phyloP scores from a whole-genome alignment of 2,113 vertebrate genomes.

The Eleginops maclovinus region DNA sequence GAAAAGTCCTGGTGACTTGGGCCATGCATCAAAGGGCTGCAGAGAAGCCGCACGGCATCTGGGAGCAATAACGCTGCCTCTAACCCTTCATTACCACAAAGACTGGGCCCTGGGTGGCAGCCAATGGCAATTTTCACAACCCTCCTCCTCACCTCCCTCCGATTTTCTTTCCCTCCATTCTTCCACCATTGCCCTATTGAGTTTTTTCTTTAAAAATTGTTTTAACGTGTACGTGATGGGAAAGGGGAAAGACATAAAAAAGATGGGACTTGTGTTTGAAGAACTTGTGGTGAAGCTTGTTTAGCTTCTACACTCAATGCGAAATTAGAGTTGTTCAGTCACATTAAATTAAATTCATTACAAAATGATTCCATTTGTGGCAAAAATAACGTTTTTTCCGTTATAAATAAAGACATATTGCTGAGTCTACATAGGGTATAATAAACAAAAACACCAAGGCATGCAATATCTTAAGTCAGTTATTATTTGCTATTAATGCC shows the following conservation, averaged over 20 bases:
- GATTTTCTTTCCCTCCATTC: slow-evolving; percentile 73
- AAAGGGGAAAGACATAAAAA: slow-evolving; percentile 25
- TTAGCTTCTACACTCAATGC: neutral
- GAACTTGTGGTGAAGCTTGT: slow-evolving; percentile 16
- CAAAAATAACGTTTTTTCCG: neutral
- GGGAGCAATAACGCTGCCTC: slow-evolving; percentile 86
- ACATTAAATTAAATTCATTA: neutral
- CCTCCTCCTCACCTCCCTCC: slow-evolving; percentile 78
- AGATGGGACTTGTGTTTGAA: slow-evolving; percentile 11
- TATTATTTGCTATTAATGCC: slow-evolving; percentile 21
- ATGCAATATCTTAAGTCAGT: slow-evolving; percentile 18
- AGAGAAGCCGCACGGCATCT: slow-evolving; percentile 84
- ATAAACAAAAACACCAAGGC: neutral
- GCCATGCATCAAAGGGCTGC: slow-evolving; percentile 82
- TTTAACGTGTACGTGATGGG: slow-evolving; percentile 27
- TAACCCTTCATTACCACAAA: slow-evolving; percentile 88
- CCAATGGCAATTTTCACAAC: slow-evolving; percentile 85
- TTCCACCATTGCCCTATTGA: slow-evolving; percentile 64
- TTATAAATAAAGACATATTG: neutral
- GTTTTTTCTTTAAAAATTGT: slow-evolving; percentile 54
- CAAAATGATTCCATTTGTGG: slow-evolving; percentile 1
- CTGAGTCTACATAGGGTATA: neutral
- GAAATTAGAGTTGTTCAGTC: neutral
- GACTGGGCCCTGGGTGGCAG: slow-evolving; percentile 85
- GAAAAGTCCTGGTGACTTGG: slow-evolving; percentile 83